These are phyloP conservation scores for Baryphthengus martii DNA, from an alignment of 2,113 vertebrate species.

Conservation along the genomic window DNA sequence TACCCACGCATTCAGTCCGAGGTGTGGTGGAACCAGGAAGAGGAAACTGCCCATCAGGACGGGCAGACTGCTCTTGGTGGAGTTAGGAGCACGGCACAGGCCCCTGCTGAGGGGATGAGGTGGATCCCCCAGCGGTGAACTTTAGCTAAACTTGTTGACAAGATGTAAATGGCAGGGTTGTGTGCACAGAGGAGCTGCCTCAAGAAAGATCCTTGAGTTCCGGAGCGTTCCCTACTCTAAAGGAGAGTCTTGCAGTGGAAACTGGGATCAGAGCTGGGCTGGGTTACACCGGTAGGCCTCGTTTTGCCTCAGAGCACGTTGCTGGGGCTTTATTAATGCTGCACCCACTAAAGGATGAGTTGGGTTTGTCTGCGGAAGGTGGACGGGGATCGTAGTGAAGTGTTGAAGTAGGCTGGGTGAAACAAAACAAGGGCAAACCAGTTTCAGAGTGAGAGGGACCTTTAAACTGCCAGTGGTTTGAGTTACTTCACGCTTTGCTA, in stretches of 20 bases:
- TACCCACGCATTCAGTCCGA: fast-evolving
- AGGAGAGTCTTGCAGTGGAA: not conserved
- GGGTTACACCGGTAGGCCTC: not conserved
- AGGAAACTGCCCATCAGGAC: not conserved
- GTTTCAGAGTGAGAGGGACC: not conserved
- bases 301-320: not conserved
- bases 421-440: not conserved
- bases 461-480: not conserved
- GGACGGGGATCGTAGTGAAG: not conserved
- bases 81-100: not conserved
- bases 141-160: not conserved
- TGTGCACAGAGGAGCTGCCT: not conserved
- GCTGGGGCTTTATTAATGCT: not conserved
- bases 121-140: not conserved
- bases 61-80: not conserved
- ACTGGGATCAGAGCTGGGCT: not conserved
- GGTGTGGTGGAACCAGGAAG: not conserved
- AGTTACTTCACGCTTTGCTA: not conserved
- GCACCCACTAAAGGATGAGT: not conserved
- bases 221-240: fast-evolving
- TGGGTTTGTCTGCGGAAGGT: not conserved
- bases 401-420: not conserved
- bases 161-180: not conserved
- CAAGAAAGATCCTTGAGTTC: not conserved
- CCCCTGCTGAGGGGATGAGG: not conserved